Base-by-base conservation (phyloP, 2,888 invertebrate genomes). In the Acronicta alni region DNA sequence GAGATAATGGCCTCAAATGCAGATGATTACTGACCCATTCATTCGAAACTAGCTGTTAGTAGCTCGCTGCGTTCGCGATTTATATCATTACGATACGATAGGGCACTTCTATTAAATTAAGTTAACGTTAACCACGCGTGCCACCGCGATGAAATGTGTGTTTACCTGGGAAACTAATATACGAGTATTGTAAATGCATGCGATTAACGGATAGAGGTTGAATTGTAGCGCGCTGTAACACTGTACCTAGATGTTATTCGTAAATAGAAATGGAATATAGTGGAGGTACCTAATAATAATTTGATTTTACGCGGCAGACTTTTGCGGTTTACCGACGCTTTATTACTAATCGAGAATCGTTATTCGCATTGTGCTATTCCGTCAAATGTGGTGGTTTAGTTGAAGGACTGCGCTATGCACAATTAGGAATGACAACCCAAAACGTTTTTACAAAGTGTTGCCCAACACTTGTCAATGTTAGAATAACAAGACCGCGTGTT, bases 1-100 rank as follows among this genome's bases (percentile, higher is more conserved):
- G 92, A 93, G 89, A 90, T 93, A 93, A 94, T 93, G 86, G 89
- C 86, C 85, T 87, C 90, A 91, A 92, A 92, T 92, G 92, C 91
- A 93, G 86, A 93, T 92, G 89, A 93, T 93, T 93, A 92, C 92
- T 89, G 88, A 86, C 86, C 91, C 87, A 90, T 92, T 91, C 92
- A 91, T 89, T 89, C 90, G 83, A 88, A 91, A 88, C 91, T 88
- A 88, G 86, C 88, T 79, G 87, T 85, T 86, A 83, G 84, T 83
- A 81, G 67, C 81, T 81, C 75, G 71, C 81, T 82, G 79, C 80
- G 67, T 77, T 83, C 71, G 81, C 87, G 82, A 90, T 89, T 88
- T 87, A 87, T 85, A 86, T 81, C 79, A 89, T 87, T 85, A 84
- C 64, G 66, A 51, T 68, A 71, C 69, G 71, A 80, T 81, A 80